These are phyloP conservation scores for Homarus americanus DNA, from an alignment of 1,140 invertebrate species.

Conservation along the genomic window DNA sequence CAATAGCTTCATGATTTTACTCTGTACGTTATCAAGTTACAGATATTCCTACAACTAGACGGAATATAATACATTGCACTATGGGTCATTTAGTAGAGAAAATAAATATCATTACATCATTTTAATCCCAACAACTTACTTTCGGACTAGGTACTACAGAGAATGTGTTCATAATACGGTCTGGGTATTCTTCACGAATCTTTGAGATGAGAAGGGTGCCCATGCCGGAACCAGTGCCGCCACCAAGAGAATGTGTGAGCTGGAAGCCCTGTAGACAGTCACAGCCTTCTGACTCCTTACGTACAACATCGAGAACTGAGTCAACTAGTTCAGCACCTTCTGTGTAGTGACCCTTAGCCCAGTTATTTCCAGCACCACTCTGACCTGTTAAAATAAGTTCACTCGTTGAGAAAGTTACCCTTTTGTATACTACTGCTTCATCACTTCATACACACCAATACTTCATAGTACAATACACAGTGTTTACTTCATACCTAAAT, in stretches of 20 bases:
- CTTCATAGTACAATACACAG: too few species aligned
- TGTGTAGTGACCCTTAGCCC: slow-evolving; percentile 63
- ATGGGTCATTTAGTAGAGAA: too few species aligned
- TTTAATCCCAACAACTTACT: slow-evolving; percentile 3
- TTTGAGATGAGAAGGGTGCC: slow-evolving; percentile 61
- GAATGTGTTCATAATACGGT: slow-evolving; percentile 64
- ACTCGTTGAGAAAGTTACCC: too few species aligned
- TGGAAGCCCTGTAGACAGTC: slow-evolving; percentile 63
- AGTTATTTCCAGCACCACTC: slow-evolving; percentile 63
- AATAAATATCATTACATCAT: background rate
- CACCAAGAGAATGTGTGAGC: slow-evolving; percentile 60
- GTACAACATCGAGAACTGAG: slow-evolving; percentile 56
- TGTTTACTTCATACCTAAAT: too few species aligned
- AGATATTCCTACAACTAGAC: too few species aligned
- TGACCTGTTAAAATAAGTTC: slow-evolving; percentile 35
- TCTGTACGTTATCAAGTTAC: too few species aligned
- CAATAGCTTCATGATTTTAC: too few species aligned
- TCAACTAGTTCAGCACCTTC: slow-evolving; percentile 56
- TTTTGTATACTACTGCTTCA: too few species aligned
- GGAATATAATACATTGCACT: too few species aligned
- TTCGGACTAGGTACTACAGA: slow-evolving; percentile 60
- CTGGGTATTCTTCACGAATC: slow-evolving; percentile 60
- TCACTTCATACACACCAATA: too few species aligned
- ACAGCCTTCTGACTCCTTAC: slow-evolving; percentile 58
- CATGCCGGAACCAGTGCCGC: slow-evolving; percentile 59